These are phyloP conservation scores for Ostrea denselamellosa DNA, from an alignment of 1,140 invertebrate genomes.

Conservation along the genomic window DNA sequence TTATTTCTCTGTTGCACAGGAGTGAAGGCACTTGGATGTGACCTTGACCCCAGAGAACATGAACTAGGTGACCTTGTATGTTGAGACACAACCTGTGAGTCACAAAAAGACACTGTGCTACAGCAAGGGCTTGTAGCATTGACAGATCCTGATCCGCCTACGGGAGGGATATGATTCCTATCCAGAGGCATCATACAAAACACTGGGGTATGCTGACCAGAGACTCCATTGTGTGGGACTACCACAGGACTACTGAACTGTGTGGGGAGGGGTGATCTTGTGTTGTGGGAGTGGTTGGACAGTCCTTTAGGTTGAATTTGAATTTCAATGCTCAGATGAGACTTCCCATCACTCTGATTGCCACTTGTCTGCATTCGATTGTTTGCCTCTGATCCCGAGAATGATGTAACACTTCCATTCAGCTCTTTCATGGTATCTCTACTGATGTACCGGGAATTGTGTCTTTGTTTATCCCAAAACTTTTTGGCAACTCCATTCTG, in stretches of 20 bases:
- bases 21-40: conserved; percentile 73
- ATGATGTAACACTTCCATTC: conserved; percentile 70
- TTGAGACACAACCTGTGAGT: conserved; percentile 63
- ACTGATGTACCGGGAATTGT: conserved; percentile 83
- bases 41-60: conserved; percentile 64
- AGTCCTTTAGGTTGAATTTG: conserved; percentile 63
- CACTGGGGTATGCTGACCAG: conserved; percentile 43
- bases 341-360: conserved; percentile 53
- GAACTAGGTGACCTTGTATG: conserved; percentile 69
- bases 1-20: conserved; percentile 70
- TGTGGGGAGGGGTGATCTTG: conserved; percentile 50
- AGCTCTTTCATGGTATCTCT: conserved; percentile 74
- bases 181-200: conserved; percentile 58
- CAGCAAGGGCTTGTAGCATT: conserved; percentile 58
- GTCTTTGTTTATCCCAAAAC: conserved; percentile 90
- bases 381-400: conserved; percentile 65
- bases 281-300: conserved; percentile 6
- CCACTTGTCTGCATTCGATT: conserved; percentile 37
- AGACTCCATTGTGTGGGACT: conserved; percentile 49
- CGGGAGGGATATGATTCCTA: conserved; percentile 57
- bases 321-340: conserved; percentile 73
- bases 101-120: conserved; percentile 60
- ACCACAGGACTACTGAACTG: conserved; percentile 30
- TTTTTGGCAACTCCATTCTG: conserved; percentile 94
- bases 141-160: conserved; percentile 55